Base-by-base conservation (phyloP, 1,140 invertebrate species). In the Druon quercuslanigerum region DNA sequence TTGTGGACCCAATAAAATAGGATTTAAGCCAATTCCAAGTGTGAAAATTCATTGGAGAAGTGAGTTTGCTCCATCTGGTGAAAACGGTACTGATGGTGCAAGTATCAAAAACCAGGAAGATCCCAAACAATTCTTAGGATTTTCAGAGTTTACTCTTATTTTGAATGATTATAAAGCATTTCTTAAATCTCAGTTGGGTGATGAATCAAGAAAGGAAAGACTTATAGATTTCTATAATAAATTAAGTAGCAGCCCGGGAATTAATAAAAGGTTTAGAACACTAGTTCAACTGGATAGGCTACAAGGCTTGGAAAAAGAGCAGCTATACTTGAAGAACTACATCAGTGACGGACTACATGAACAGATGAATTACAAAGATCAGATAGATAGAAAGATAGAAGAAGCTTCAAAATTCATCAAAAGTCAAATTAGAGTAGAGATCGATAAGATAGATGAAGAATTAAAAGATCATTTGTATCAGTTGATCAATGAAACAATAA, bases 161-260 rank as follows among this genome's bases (percentile, higher is more conserved):
- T 14, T 66, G 2, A 66, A 66, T 66, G 60, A 66, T 66, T 66
- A 66, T 40, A 66, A 66, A 66, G 40, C 20, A 40, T 66, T n/a
- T 6, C 6, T 16, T 0, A 40, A 33, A 66, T 14, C 3, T n/a
- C n/a, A 40, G 12, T 66, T 6, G 16, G 3, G 11, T 16, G 25
- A 66, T 66, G 8, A 1, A 46, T 66, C 25, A n/a, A 66, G 12
- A n/a, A 66, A 40, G 1, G 2, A 66, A 40, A n/a, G 8, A 25
- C 13, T 66, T 25, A 14, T 40, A 2, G 16, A 66, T 0, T 66
- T 66, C 6, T 40, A 66, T 25, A 33, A 13, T 16, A 66, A 66
- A 7, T 6, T 66, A 1, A 14, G 33, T 16, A n/a, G 9, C 16
- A 66, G 33, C 33, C 25, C 33, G 7, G 25, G 8, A 3, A 66